These are phyloP conservation scores for Idaea dimidiata DNA, from an alignment of 2,888 invertebrate genomes.

Conservation along the genomic window DNA sequence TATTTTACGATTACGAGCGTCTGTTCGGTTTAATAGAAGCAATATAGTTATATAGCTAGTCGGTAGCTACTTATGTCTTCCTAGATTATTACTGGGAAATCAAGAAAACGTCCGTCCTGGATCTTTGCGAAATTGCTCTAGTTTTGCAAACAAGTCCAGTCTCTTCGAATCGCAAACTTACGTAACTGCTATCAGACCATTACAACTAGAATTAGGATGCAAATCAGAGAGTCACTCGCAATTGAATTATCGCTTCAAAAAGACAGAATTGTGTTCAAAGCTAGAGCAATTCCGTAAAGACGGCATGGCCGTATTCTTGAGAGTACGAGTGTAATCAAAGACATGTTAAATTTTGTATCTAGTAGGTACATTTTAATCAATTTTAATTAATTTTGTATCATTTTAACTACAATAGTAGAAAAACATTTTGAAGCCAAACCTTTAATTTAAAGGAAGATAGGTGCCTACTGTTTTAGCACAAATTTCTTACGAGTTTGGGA, in stretches of 20 bases:
- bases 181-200: not conserved
- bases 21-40: not conserved
- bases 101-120: not conserved
- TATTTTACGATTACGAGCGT: not conserved
- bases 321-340: too few species aligned
- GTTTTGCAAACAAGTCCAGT: not conserved
- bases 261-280: too few species aligned
- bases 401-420: too few species aligned
- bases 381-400: too few species aligned
- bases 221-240: not conserved
- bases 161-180: not conserved
- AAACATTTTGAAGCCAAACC: too few species aligned
- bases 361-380: too few species aligned
- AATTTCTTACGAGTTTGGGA: too few species aligned
- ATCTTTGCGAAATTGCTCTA: not conserved
- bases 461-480: too few species aligned
- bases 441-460: too few species aligned
- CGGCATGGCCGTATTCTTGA: too few species aligned
- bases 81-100: not conserved
- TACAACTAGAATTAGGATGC: not conserved
- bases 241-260: not conserved
- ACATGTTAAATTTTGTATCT: too few species aligned
- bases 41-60: not conserved
- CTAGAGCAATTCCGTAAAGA: too few species aligned
- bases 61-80: not conserved